Base-by-base conservation (phyloP, 2,113 vertebrate genomes). In the Mesocricetus auratus region DNA sequence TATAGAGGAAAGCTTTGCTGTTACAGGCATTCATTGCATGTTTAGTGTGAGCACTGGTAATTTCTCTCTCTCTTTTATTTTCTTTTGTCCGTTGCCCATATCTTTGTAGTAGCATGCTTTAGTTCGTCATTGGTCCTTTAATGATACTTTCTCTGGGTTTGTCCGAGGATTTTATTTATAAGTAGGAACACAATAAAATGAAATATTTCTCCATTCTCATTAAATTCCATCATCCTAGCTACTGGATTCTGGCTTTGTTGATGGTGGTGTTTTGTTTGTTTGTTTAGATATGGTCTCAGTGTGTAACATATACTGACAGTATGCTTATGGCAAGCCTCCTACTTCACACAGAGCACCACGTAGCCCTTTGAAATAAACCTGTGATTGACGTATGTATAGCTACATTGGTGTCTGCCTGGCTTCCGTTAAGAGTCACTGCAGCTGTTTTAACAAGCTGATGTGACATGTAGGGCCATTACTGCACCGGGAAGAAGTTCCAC, bases 301-400 rank as follows among this genome's bases (percentile, higher is more conserved):
- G n/a, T 82, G 45, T 77, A 77, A 45, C 13, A 12, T 33, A 78
- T 29, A 17, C 7, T 42, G 17, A 16, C 24, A 26, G 36, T 64
- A 29, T 17, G 64, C 31, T 42, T 16, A 42, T 7, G 39, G 39
- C 2, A 45, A 31, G 19, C 15, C 75, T 74, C 73, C 39, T 42
- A 39, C 22, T 45, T 74, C 73, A 39, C 53, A 56, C 53, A 56
- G 3, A 56, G 53, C 53, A 85, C 42, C 74, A 77, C 15, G 60
- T 66, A 74, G 79, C 21, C 56, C 33, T 93, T 66, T 66, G 75
- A 64, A 9, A 24, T 78, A 89, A 94, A 94, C 39, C 21, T 94
- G 64, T 79, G 58, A 77, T 31, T 47, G 13, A 47, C 31, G 16
- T 16, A 50, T 6, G 45, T 8, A 31, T 17, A 47, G 15, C 26